phyloP scores from a whole-genome alignment of 2,113 vertebrate genomes.

The Tetrao urogallus region DNA sequence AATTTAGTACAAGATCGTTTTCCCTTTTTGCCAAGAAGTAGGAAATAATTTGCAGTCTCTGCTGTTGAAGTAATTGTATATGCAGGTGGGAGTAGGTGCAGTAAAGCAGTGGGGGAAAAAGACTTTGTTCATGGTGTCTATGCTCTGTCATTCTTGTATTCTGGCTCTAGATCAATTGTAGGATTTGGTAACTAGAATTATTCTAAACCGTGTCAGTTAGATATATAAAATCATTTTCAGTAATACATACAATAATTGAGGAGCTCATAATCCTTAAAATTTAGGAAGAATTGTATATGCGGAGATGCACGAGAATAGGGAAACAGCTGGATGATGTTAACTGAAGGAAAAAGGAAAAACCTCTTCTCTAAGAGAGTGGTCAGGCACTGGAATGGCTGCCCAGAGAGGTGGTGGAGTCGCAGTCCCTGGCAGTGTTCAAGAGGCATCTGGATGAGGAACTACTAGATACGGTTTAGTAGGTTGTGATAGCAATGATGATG shows the following conservation, averaged over 20 bases:
- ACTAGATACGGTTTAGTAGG: no score
- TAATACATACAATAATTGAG: not conserved
- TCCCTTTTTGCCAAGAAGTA: not conserved
- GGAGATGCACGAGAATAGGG: not conserved
- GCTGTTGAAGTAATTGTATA: not conserved
- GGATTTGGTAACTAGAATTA: not conserved
- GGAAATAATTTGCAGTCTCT: not conserved
- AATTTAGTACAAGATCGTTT: not conserved
- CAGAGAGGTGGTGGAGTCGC: no score
- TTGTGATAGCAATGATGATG: no score
- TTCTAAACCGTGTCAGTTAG: not conserved
- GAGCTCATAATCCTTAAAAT: not conserved
- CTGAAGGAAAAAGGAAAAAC: not conserved
- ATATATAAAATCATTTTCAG: not conserved
- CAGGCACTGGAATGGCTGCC: no score
- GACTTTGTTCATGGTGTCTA: not conserved
- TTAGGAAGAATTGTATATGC: not conserved
- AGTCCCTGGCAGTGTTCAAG: no score
- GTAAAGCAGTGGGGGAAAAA: not conserved
- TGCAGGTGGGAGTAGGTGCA: not conserved
- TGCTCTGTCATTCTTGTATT: not conserved
- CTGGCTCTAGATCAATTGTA: not conserved
- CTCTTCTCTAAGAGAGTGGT: no score
- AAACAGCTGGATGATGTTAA: not conserved
- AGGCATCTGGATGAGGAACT: no score